A percentile compares a stretch with the other conserved stretches of the same genome.
phyloP scores from a whole-genome alignment of 35 echinoderm and acorn worm genomes.

The Ptychodera flava region DNA sequence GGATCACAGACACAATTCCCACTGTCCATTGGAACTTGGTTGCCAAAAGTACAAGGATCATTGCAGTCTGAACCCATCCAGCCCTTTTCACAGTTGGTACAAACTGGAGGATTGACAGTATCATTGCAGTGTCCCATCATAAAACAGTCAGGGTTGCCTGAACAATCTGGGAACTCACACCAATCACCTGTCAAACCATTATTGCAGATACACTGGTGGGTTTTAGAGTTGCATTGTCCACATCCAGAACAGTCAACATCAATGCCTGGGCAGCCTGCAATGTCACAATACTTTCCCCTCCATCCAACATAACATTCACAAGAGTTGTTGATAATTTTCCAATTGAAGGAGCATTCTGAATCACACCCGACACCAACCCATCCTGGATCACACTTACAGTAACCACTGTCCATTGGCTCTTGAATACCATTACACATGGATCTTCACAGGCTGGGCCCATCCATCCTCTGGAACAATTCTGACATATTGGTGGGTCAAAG shows the following conservation, averaged over 20 bases:
- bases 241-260: constrained; percentile 71
- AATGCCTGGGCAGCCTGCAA: constrained; percentile 76
- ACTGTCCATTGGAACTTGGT: constrained; percentile 74
- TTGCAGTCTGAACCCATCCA: constrained; percentile 81
- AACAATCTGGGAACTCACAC: constrained; percentile 79
- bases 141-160: constrained; percentile 74
- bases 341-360: constrained; percentile 51
- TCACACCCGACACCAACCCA: constrained; percentile 17
- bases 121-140: constrained; percentile 60
- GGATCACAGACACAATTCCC: constrained; percentile 68
- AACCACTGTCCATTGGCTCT: constrained; percentile 68
- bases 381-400: constrained; percentile 26
- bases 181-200: constrained; percentile 74
- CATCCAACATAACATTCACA: constrained; percentile 62
- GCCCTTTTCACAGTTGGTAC: constrained; percentile 50
- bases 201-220: constrained; percentile 70
- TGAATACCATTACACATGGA: constrained; percentile 54
- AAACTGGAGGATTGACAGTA: constrained; percentile 55
- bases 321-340: constrained; percentile 23
- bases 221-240: constrained; percentile 79
- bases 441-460: constrained; percentile 75
- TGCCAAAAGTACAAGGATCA: constrained; percentile 65
- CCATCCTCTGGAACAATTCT: constrained; percentile 53
- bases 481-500: constrained; percentile 63
- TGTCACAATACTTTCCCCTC: constrained; percentile 55